Evolutionary conservation across 2,888 invertebrate species (phyloP), one percentile per base, ranked within the genome.

Genomic region (Drosophila phalerata): DNA sequence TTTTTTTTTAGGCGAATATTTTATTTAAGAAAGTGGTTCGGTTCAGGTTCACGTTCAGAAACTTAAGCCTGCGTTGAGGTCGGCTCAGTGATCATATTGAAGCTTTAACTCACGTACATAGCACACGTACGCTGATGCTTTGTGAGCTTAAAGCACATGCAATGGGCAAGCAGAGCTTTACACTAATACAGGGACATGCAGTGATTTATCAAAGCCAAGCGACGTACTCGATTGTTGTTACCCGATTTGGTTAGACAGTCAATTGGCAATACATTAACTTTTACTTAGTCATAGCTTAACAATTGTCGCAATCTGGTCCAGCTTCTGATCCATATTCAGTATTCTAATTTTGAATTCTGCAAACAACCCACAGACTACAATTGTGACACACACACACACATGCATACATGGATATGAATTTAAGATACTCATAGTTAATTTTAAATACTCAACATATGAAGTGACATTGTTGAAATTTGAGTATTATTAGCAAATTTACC

Each of bases 401-500:
- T 15, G 51, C 17, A 47, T 0, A 37, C 11, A 6, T 40, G 1
- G 2, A 37, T 42, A n/a, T 25, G 49, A 78, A 68, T 62, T 58
- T 53, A 48, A 57, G 74, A 47, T 57, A 74, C 75, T 79, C 64
- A 69, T 79, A 43, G 57, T 69, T 76, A 57, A 79, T 76, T 62
- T 43, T 38, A 65, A 76, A 75, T 57, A 61, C 57, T 69, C 57
- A 57, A 34, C 68, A 75, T 61, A 49, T 72, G 66, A 57, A 43
- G 52, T 61, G 77, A 6, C 65, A 55, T 71, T 57, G 79, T 61
- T 88, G 85, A 85, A 85, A 85, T 88, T 82, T 73, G 89, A 85
- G 85, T 89, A 85, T 89, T 85, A 85, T 85, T 85, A 85, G 89
- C 65, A 85, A 89, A 79, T 85, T 85, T 73, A 89, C 80, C 88